Base-by-base conservation (phyloP, 2,888 invertebrate species). In the Auanema freiburgensis region DNA sequence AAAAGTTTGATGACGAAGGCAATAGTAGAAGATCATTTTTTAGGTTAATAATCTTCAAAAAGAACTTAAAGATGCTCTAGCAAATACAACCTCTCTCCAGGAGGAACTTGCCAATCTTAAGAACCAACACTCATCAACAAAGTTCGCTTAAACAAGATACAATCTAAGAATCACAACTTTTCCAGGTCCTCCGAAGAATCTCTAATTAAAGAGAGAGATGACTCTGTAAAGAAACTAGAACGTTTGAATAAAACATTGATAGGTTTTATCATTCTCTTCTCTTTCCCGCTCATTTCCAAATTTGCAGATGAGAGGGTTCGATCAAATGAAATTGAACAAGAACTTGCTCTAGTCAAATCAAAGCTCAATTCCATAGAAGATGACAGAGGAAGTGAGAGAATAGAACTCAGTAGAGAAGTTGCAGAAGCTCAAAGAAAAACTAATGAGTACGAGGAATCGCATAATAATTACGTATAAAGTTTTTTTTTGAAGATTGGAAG, bases 361-460 rank as follows among this genome's bases (percentile, higher is more conserved):
- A 33, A 58, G 46, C 53, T 63, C 23, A 58, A 63, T 25, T 43
- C 46, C 12, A 24, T 63, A 11, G 44, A 46, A 42, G 58, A 63
- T 33, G 44, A 63, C 14, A 51, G 53, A 24, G 63, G 63, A 11
- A 63, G 58, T 16, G 63, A 63, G 42, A 50, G 58, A 52, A 54
- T 63, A 23, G 63, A 58, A 11, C 24, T 63, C 33, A 58, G 63
- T 42, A 41, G 58, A 40, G 63, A 63, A 52, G 43, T 63, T 25
- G 52, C 63, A 10, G 33, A 51, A 18, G 40, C 53, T 14, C 57
- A 58, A 33, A 52, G 52, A 54, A 42, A 58, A 53, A 53, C 51
- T 10, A 52, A 53, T 16, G 42, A 40, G 62, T 62, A 18, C 40
- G 55, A 8, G 8, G 1, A 11, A 23, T 51, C 10, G 1, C 43